A percentile compares a stretch with the other conserved stretches of the same genome.
phyloP scores from a whole-genome alignment of 2,888 invertebrate species.

The Zaprionus lineosus region DNA sequence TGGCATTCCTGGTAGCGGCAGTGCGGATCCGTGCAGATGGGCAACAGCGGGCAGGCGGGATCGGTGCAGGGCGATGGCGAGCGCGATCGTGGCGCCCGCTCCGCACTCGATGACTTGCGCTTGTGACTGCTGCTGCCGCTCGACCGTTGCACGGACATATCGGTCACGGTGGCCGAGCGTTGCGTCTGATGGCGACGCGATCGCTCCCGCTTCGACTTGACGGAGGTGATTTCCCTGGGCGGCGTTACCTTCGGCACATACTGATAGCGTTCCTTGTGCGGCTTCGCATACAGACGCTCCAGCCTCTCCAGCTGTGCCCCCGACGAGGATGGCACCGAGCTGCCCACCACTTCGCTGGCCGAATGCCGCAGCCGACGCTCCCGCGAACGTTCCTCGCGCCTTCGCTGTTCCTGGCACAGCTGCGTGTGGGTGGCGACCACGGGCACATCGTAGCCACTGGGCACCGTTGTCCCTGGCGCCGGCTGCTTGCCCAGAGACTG shows the following conservation, averaged over 20 bases:
- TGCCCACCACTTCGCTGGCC: conserved; percentile 81
- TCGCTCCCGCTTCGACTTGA: conserved; percentile 79
- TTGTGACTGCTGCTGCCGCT: conserved; percentile 60
- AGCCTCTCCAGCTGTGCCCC: conserved; percentile 74
- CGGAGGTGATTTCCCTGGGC: conserved; percentile 30
- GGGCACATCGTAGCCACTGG: conserved; percentile 66
- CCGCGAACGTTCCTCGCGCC: conserved; percentile 71
- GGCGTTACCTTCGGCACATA: conserved; percentile 80
- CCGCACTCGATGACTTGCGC: conserved; percentile 82
- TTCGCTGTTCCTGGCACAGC: conserved; percentile 50
- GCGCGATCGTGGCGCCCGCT: conserved; percentile 81
- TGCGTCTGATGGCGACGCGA: conserved; percentile 83
- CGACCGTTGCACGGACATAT: conserved; percentile 80
- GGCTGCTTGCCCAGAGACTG: conserved; percentile 79
- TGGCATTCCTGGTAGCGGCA: conserved; percentile 81
- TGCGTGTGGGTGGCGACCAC: conserved; percentile 47
- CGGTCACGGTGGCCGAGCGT: conserved; percentile 82
- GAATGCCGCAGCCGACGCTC: conserved; percentile 81
- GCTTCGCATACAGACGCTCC: conserved; percentile 80
- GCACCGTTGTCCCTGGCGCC: conserved; percentile 41
- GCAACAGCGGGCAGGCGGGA: conserved; percentile 82
- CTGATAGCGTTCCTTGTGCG: conserved; percentile 82
- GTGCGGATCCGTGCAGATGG: conserved; percentile 83
- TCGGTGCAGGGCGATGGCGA: conserved; percentile 83
- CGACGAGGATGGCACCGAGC: conserved; percentile 38